Conservation (phyloP, 1,140 invertebrate genomes). For the Scaptomyza graminum region DNA sequence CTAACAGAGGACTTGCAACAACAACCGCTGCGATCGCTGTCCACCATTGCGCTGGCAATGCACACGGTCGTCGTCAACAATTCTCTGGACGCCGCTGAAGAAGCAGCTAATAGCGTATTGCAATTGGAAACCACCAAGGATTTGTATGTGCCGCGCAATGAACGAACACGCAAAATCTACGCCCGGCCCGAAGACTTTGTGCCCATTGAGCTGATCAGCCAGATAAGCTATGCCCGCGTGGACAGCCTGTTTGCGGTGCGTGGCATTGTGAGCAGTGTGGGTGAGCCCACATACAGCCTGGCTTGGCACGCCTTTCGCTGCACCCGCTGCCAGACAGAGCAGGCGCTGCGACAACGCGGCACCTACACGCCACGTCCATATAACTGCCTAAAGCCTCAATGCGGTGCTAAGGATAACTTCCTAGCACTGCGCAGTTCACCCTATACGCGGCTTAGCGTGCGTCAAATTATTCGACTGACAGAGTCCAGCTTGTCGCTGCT, state of each 20-base stretch:
- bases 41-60: constrained; percentile 87
- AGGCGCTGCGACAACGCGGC: constrained; percentile 86
- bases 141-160: constrained; percentile 36
- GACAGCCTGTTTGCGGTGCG: constrained; percentile 89
- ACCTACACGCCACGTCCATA: constrained; percentile 54
- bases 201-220: constrained; percentile 44
- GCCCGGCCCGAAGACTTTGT: constrained; percentile 52
- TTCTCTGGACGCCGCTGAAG: constrained; percentile 28
- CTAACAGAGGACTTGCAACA: constrained; percentile 85
- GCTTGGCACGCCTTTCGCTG: constrained; percentile 92
- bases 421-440: constrained; percentile 63
- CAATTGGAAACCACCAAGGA: constrained; percentile 8
- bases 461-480: constrained; percentile 70
- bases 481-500: constrained; percentile 57
- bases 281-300: constrained; percentile 90
- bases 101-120: not conserved
- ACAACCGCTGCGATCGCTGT: constrained; percentile 85
- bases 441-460: constrained; percentile 57
- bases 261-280: constrained; percentile 94
- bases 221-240: constrained; percentile 43
- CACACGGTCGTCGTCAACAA: constrained; percentile 85
- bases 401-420: constrained; percentile 66
- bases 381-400: constrained; percentile 56
- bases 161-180: constrained; percentile 58
- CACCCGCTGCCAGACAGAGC: constrained; percentile 87